These are phyloP conservation scores for Myotis pilosus DNA, from an alignment of 2,797 vertebrate genomes.

Conservation along the genomic window DNA sequence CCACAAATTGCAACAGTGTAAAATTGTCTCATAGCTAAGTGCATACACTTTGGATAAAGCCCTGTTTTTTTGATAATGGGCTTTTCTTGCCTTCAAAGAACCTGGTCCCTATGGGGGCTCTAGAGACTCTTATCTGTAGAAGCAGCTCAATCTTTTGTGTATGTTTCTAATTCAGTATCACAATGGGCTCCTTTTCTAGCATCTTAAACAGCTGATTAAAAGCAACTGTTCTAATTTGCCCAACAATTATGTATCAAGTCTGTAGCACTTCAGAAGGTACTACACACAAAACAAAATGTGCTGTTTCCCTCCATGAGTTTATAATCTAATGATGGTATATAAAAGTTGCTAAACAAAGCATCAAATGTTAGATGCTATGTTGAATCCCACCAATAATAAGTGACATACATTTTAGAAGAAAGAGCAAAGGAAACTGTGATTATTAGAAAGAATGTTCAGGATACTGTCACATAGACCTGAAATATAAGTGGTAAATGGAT, in stretches of 20 bases:
- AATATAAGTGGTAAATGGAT: slow-evolving; percentile 47
- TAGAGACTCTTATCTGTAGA: not conserved
- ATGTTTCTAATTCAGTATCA: not conserved
- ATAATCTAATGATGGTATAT: not conserved
- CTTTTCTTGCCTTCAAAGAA: slow-evolving; percentile 34
- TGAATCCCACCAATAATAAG: not conserved
- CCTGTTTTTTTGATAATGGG: slow-evolving; percentile 33
- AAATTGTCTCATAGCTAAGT: not conserved
- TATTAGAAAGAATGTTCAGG: not conserved
- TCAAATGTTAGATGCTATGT: slow-evolving; percentile 18
- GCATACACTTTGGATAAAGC: not conserved
- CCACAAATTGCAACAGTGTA: not conserved
- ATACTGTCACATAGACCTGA: slow-evolving; percentile 11
- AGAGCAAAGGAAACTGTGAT: slow-evolving; percentile 28
- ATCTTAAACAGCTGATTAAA: slow-evolving; percentile 37
- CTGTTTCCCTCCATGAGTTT: slow-evolving; percentile 14
- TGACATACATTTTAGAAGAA: slow-evolving; percentile 3
- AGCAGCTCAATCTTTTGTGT: not conserved
- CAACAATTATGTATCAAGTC: not conserved
- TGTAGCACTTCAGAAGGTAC: not conserved
- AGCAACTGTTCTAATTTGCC: not conserved
- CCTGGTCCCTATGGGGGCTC: not conserved
- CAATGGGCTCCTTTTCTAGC: not conserved
- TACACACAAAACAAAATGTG: not conserved
- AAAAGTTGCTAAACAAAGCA: slow-evolving; percentile 42